Base-by-base conservation (phyloP, 1,140 invertebrate species). In the Leptinotarsa undecemlineata region DNA sequence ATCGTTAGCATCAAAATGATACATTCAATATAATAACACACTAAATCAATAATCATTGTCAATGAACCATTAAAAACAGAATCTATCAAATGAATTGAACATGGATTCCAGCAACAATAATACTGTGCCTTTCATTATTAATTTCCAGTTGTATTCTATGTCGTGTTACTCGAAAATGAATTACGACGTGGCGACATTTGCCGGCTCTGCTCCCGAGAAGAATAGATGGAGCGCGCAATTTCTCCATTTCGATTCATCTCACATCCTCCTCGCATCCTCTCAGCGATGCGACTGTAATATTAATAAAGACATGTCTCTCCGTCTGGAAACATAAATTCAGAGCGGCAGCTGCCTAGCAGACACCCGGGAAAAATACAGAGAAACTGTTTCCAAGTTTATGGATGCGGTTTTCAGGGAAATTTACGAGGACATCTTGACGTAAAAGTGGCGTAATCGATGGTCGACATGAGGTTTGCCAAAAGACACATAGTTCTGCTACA, bases 251-350 rank as follows among this genome's bases (percentile, higher is more conserved):
- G 51, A 57, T 57, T 57, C 51, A 57, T 57, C 51, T 57, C 51
- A 5, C 51, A 57, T 57, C 51, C 14, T 17, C 51, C 51, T 57
- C 15, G 51, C 51, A 57, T 57, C 51, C 51, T 57, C 51, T 57
- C 51, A 57, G n/a, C 51, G 51, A 57, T 57, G 51, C 51, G 51
- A 57, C 51, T 57, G 14, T 57, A n/a, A 57, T 57, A 57, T 57
- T 57, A 57, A 57, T 57, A 57, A 57, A 57, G 51, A 17, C n/a
- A 57, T 57, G 51, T 57, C 51, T 57, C 51, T 57, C 4, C 15
- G 51, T n/a, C 51, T 57, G 51, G 51, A 15, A 57, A 57, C 51
- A 57, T 57, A 57, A 57, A 57, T 57, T 57, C 51, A 19, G n/a
- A 57, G 51, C 51, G 51, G n/a, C 51, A 57, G 51, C 51, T 57